These are phyloP conservation scores for Gymnodraco acuticeps DNA, from an alignment of 2,797 vertebrate genomes.

Conservation along the genomic window DNA sequence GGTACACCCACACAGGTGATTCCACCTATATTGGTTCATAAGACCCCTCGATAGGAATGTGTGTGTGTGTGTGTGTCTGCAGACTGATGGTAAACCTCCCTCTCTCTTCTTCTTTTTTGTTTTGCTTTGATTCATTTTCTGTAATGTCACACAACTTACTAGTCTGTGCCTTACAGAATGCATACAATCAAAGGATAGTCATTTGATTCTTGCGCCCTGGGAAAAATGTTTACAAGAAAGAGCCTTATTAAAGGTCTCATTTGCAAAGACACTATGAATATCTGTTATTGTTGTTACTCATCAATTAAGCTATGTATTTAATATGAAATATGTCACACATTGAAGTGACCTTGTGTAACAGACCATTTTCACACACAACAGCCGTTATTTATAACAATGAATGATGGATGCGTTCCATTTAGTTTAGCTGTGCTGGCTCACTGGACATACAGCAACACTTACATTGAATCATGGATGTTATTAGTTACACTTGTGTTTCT, in stretches of 20 bases:
- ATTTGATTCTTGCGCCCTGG: slow-evolving; percentile 2
- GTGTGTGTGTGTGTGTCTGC: background rate
- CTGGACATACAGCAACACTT: background rate
- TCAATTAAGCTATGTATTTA: too few relatives aligned
- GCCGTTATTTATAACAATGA: background rate
- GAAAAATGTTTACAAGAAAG: slow-evolving; percentile 10
- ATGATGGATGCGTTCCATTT: background rate
- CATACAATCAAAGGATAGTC: slow-evolving; percentile 33
- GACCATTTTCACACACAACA: background rate
- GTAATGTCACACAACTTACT: slow-evolving; percentile 17
- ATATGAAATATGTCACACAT: background rate
- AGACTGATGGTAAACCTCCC: slow-evolving; percentile 26
- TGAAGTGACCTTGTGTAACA: background rate
- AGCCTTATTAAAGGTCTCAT: slow-evolving; percentile 3
- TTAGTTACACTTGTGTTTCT: slow-evolving; percentile 14
- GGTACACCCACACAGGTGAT: slow-evolving; percentile 34
- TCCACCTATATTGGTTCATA: slow-evolving; percentile 41
- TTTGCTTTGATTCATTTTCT: slow-evolving; percentile 25
- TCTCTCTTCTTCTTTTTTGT: background rate
- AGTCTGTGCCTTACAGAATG: slow-evolving; percentile 1
- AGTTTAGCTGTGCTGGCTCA: background rate
- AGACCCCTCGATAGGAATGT: background rate
- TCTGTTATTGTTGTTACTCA: too few relatives aligned
- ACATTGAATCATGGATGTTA: slow-evolving; percentile 1
- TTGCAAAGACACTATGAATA: background rate